Percentiles rank a stretch among this genome's conserved stretches.
Evolutionary conservation across 2,797 vertebrate species (phyloP).

Genomic region (Gadopsis marmoratus): DNA sequence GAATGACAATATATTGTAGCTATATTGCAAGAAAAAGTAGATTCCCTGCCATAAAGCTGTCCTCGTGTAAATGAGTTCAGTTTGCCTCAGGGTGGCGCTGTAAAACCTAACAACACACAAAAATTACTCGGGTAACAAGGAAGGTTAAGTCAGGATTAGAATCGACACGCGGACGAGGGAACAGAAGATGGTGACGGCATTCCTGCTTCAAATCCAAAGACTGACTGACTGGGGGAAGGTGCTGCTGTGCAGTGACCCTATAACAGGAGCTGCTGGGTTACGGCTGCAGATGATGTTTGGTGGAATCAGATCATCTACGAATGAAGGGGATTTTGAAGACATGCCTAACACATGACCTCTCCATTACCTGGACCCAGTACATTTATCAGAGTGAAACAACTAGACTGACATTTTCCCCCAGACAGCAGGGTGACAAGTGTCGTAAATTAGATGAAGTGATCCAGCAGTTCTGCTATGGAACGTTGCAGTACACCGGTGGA

Average conservation of each 20-base stretch:
- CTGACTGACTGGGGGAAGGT: too few species aligned
- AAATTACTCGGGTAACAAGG: constrained; percentile 1
- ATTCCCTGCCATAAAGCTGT: not conserved
- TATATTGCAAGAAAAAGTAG: not conserved
- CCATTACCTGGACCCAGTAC: not conserved
- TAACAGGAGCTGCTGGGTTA: too few species aligned
- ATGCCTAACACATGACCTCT: not conserved
- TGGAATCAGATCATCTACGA: not conserved
- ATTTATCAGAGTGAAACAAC: constrained; percentile 13
- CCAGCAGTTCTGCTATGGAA: constrained; percentile 9
- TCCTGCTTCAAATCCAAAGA: not conserved
- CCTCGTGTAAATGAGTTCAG: not conserved
- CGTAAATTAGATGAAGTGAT: constrained; percentile 18
- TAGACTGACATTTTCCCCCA: constrained; percentile 3
- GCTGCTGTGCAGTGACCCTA: not conserved
- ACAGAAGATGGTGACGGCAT: not conserved
- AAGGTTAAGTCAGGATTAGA: constrained; percentile 2
- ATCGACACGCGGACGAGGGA: not conserved
- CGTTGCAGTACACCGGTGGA: not conserved
- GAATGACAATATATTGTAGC: not conserved
- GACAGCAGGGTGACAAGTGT: constrained; percentile 12
- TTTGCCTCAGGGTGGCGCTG: not conserved
- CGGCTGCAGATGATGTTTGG: not conserved
- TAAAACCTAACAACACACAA: constrained; percentile 1
- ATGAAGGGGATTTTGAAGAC: not conserved